These are phyloP conservation scores for Epicauta chinensis DNA, from an alignment of 1,140 invertebrate species.

Conservation along the genomic window DNA sequence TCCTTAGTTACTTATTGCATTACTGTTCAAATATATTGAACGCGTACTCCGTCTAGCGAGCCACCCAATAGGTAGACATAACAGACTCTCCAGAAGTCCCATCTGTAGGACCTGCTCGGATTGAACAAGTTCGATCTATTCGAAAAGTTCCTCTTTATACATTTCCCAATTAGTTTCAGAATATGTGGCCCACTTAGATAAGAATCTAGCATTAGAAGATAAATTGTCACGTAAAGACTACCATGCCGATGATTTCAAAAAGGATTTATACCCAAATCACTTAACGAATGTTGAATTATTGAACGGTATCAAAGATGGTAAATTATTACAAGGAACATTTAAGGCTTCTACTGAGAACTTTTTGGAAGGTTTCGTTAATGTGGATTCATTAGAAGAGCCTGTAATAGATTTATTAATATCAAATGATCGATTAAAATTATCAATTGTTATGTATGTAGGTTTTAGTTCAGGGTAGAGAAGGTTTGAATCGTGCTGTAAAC, in stretches of 20 bases:
- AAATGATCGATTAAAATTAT: not conserved
- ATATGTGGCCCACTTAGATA: constrained; percentile 38
- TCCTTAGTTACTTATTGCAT: no score
- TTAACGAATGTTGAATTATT: constrained; percentile 69
- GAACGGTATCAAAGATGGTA: constrained; percentile 71
- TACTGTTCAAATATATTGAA: no score
- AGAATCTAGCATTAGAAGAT: constrained; percentile 62
- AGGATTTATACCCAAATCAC: constrained; percentile 78
- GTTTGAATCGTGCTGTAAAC: constrained; percentile 92
- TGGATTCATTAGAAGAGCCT: constrained; percentile 68
- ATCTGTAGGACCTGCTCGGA: no score
- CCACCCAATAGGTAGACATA: no score
- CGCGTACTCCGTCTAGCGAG: no score
- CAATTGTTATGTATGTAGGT: constrained; percentile 56
- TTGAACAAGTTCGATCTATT: no score
- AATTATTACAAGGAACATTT: constrained; percentile 78
- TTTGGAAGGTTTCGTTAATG: constrained; percentile 84
- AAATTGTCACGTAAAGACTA: constrained; percentile 68
- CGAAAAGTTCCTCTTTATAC: no score
- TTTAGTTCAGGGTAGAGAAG: constrained; percentile 79
- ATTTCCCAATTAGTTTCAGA: constrained; percentile 30
- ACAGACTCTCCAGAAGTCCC: no score
- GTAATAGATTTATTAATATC: constrained; percentile 46
- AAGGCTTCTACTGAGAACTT: constrained; percentile 86
- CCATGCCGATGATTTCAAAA: constrained; percentile 53